These are phyloP conservation scores for Abrostola triplasia DNA, from an alignment of 2,888 invertebrate genomes.

Conservation along the genomic window DNA sequence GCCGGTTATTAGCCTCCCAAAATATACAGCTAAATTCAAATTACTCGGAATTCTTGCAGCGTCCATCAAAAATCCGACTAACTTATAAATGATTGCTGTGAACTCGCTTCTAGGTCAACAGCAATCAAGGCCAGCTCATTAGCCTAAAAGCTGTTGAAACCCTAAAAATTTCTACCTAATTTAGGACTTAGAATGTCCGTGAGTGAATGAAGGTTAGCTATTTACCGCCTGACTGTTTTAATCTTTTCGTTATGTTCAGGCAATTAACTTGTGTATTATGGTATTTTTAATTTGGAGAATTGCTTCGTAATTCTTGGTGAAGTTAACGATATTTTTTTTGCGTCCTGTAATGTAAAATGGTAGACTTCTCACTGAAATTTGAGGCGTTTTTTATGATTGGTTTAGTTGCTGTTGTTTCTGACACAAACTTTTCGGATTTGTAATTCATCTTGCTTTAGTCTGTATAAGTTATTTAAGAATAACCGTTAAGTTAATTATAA, in stretches of 20 bases:
- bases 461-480: too few species aligned
- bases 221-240: background rate
- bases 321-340: too few species aligned
- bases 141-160: constrained; percentile 49
- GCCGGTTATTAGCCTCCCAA: constrained; percentile 13
- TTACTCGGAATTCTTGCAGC: constrained; percentile 16
- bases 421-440: too few species aligned
- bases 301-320: too few species aligned
- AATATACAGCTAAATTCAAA: constrained; percentile 33
- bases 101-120: constrained; percentile 38
- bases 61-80: constrained; percentile 34
- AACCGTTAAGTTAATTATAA: too few species aligned
- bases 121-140: constrained; percentile 52
- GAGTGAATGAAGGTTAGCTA: background rate
- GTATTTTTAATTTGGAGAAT: background rate
- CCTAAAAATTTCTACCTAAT: constrained; percentile 30
- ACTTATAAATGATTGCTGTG: constrained; percentile 45
- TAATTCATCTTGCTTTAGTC: too few species aligned
- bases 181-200: constrained; percentile 9
- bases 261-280: background rate
- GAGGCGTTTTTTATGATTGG: too few species aligned
- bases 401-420: too few species aligned
- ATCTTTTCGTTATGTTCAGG: background rate
- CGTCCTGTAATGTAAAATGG: background rate
- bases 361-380: background rate